Conservation (phyloP, 2,888 invertebrate species). For the Cynaeus angustus region DNA sequence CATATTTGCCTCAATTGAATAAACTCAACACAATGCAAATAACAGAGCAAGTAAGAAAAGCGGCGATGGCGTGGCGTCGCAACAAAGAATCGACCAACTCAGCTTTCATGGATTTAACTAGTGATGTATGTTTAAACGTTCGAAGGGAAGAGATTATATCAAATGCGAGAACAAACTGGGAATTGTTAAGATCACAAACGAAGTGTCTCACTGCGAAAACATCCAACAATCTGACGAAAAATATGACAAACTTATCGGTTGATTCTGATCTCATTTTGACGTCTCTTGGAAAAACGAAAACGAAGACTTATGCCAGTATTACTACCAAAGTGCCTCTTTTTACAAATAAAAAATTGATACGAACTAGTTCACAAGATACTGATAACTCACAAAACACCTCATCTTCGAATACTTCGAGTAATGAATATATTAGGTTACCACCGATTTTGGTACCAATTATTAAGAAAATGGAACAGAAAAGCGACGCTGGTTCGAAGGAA, state of each 20-base stretch:
- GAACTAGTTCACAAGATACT: constrained; percentile 75
- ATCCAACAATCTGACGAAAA: constrained; percentile 58
- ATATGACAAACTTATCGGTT: constrained; percentile 60
- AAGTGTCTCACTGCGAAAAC: constrained; percentile 73
- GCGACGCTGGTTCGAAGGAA: constrained; percentile 54
- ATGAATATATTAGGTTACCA: constrained; percentile 78
- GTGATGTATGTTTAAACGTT: constrained; percentile 75
- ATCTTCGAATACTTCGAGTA: constrained; percentile 72
- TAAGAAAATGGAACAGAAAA: constrained; percentile 75
- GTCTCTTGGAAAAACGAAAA: constrained; percentile 71
- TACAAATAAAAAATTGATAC: constrained; percentile 72
- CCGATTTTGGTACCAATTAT: constrained; percentile 83
- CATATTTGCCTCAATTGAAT: constrained; percentile 83
- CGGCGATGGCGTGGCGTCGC: constrained; percentile 86
- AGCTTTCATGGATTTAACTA: constrained; percentile 78
- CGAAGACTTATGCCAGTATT: constrained; percentile 54
- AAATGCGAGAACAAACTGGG: constrained; percentile 92
- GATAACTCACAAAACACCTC: constrained; percentile 77
- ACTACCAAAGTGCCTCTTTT: constrained; percentile 68
- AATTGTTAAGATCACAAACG: constrained; percentile 80
- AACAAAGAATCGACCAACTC: constrained; percentile 84
- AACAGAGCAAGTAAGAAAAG: constrained; percentile 84
- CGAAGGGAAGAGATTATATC: constrained; percentile 89
- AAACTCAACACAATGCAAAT: constrained; percentile 86
- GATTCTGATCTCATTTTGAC: constrained; percentile 70